Percentiles rank a stretch among this genome's conserved stretches.
Evolutionary conservation across 2,113 vertebrate genomes (phyloP).

Genomic region (Nanorana parkeri): DNA sequence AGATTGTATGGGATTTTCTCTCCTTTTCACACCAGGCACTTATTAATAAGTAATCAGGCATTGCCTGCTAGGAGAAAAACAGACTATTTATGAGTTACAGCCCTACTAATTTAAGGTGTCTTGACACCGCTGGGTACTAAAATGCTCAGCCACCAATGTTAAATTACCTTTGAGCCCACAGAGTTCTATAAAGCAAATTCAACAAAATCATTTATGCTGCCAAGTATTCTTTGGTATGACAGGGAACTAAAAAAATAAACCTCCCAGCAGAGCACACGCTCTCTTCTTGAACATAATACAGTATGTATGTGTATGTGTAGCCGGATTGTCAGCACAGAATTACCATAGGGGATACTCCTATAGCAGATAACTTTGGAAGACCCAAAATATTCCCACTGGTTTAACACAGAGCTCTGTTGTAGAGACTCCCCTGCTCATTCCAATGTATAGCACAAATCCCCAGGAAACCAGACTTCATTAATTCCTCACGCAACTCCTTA

Average conservation of each 20-base stretch:
- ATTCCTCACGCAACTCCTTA: slow-evolving; percentile 56
- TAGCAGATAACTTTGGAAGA: slow-evolving; percentile 25
- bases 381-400: slow-evolving; percentile 34
- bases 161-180: neutral
- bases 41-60: neutral
- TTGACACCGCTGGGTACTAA: neutral
- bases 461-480: slow-evolving; percentile 59
- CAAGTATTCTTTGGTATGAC: neutral
- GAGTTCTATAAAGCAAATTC: neutral
- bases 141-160: neutral
- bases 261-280: neutral
- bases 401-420: slow-evolving; percentile 50
- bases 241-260: slow-evolving; percentile 28
- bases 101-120: too few relatives aligned
- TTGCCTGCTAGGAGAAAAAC: neutral
- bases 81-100: neutral
- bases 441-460: slow-evolving; percentile 55
- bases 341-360: slow-evolving; percentile 11
- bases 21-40: too few relatives aligned
- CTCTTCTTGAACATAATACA: neutral
- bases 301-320: slow-evolving; percentile 20
- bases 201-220: slow-evolving; percentile 2
- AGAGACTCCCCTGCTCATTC: slow-evolving; percentile 41
- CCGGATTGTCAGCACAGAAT: neutral
- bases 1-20: too few relatives aligned